Evolutionary conservation across 2,888 invertebrate species (phyloP).

Genomic region (Blastobasis lacticolella): DNA sequence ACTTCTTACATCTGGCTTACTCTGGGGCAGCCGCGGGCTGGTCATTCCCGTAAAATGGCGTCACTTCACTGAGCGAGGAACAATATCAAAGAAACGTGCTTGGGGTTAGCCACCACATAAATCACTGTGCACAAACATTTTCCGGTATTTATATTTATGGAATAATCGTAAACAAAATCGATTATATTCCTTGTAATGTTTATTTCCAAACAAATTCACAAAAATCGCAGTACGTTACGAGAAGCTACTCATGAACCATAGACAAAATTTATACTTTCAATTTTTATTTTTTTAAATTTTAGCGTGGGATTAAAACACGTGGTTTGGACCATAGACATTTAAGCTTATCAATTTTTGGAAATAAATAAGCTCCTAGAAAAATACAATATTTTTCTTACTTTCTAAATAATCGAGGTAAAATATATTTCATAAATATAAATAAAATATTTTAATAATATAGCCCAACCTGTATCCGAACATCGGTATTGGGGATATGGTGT

Average conservation of each 20-base stretch:
- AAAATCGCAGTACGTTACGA: constrained; percentile 63
- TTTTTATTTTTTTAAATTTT: constrained; percentile 30
- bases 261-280: constrained; percentile 38
- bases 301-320: constrained; percentile 36
- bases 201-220: constrained; percentile 68
- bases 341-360: too few relatives aligned
- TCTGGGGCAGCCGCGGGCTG: constrained; percentile 71
- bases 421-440: too few relatives aligned
- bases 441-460: too few relatives aligned
- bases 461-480: too few relatives aligned
- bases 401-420: too few relatives aligned
- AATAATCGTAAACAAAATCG: constrained; percentile 37
- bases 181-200: constrained; percentile 47
- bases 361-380: too few relatives aligned
- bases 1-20: constrained; percentile 69
- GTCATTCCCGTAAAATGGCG: constrained; percentile 76
- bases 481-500: too few relatives aligned
- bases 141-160: constrained; percentile 31
- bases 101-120: constrained; percentile 29
- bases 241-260: constrained; percentile 67
- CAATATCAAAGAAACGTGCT: constrained; percentile 54
- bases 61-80: constrained; percentile 70
- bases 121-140: constrained; percentile 48
- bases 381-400: too few relatives aligned
- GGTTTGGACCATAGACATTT: constrained; percentile 38